Conservation (phyloP, 2,113 vertebrate genomes). For the Podiceps cristatus region DNA sequence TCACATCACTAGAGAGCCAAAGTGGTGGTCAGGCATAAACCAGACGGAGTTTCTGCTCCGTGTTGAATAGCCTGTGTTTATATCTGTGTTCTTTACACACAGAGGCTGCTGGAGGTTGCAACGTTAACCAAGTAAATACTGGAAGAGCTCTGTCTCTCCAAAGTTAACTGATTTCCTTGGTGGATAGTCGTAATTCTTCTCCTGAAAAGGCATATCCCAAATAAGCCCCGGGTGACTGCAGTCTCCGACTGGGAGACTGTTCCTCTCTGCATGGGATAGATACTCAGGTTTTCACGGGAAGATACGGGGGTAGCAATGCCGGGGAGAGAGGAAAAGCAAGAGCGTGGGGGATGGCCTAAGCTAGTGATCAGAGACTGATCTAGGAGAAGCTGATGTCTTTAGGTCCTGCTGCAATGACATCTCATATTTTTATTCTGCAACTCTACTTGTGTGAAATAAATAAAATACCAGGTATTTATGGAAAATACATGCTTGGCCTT, state of each 20-base stretch:
- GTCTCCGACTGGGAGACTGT: background rate
- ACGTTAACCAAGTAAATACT: background rate
- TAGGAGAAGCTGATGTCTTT: background rate
- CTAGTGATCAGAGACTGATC: background rate
- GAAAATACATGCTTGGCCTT: accelerated
- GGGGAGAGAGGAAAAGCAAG: background rate
- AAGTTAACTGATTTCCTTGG: background rate
- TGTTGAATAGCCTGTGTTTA: accelerated
- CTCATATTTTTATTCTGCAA: background rate
- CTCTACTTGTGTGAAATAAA: background rate
- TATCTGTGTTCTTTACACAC: accelerated
- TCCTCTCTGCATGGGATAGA: background rate
- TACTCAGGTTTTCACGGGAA: background rate
- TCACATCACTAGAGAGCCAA: background rate
- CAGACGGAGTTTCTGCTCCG: background rate
- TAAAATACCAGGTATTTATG: background rate
- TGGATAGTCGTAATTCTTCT: background rate
- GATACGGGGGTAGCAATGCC: accelerated
- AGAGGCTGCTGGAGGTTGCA: background rate
- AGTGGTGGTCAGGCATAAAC: background rate
- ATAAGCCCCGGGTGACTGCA: background rate
- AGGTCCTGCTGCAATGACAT: background rate
- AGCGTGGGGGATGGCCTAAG: background rate
- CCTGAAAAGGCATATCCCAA: background rate
- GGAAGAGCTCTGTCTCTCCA: background rate